A percentile compares a stretch with the other conserved stretches of the same genome.
Evolutionary conservation across 1,140 invertebrate species (phyloP).

Genomic region (Idris sp.): DNA sequence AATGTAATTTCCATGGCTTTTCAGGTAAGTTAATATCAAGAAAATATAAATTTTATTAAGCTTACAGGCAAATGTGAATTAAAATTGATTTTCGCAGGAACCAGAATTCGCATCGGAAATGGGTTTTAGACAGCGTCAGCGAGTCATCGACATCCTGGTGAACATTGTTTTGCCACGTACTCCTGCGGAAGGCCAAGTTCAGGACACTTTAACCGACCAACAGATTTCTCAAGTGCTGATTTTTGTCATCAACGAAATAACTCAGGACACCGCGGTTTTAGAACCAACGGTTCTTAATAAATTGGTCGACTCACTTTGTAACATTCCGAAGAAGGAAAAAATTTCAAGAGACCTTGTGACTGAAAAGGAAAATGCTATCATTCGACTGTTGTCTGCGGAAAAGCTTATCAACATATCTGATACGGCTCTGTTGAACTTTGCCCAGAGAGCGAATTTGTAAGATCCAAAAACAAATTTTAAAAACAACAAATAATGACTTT

Average conservation of each 20-base stretch:
- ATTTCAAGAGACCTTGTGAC: constrained; percentile 80
- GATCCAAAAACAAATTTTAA: constrained; percentile 28
- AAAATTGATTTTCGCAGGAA: constrained; percentile 75
- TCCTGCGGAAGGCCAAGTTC: constrained; percentile 66
- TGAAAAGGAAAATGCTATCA: constrained; percentile 88
- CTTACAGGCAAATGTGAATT: too few species aligned
- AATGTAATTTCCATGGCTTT: constrained; percentile 94
- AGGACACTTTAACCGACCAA: constrained; percentile 74
- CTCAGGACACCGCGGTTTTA: constrained; percentile 69
- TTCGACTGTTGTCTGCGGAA: constrained; percentile 86
- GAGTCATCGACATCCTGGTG: constrained; percentile 89
- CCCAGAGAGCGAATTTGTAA: constrained; percentile 84
- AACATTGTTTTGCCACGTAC: constrained; percentile 84
- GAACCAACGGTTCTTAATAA: constrained; percentile 70
- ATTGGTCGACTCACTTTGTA: constrained; percentile 79
- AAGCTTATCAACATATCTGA: constrained; percentile 82
- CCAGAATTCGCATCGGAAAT: constrained; percentile 87
- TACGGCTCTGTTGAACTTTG: constrained; percentile 79
- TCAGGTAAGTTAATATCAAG: too few species aligned
- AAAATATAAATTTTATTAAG: too few species aligned
- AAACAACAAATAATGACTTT: not conserved
- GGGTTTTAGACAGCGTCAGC: constrained; percentile 85
- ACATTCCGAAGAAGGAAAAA: constrained; percentile 73
- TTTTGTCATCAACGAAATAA: constrained; percentile 71
- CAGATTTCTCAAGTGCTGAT: constrained; percentile 82